Evolutionary conservation across 2,797 vertebrate species (phyloP).

Genomic region (Hapalemur alaotrensis): DNA sequence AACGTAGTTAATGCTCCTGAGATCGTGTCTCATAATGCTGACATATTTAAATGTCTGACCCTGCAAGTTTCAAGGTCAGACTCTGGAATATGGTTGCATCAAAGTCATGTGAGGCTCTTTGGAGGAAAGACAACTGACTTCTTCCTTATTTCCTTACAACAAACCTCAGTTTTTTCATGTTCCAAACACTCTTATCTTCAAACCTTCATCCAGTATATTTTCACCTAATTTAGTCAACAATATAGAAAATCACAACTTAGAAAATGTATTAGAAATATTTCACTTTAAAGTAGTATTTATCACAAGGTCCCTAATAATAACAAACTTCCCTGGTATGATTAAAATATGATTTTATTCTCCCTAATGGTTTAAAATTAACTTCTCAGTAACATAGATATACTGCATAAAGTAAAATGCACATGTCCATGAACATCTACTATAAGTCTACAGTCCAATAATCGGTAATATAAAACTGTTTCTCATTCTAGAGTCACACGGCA

Average conservation of each 20-base stretch:
- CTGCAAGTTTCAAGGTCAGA: background rate
- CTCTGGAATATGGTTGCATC: background rate
- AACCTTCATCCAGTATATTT: background rate
- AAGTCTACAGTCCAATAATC: background rate
- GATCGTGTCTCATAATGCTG: background rate
- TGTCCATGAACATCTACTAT: background rate
- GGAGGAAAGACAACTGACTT: background rate
- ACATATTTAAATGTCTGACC: slow-evolving; percentile 10
- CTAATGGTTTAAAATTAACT: slow-evolving; percentile 45
- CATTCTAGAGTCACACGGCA: background rate
- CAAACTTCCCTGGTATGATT: background rate
- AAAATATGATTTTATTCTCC: slow-evolving; percentile 50
- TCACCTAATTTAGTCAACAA: slow-evolving; percentile 21
- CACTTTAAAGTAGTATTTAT: slow-evolving; percentile 45
- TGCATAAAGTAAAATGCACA: background rate
- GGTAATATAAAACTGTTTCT: background rate
- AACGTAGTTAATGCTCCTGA: background rate
- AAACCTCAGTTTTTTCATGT: background rate
- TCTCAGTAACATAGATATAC: background rate
- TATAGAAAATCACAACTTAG: slow-evolving; percentile 43
- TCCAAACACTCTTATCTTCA: background rate
- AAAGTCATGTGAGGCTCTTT: background rate
- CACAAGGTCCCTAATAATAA: slow-evolving; percentile 50
- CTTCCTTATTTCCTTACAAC: background rate
- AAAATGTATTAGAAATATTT: slow-evolving; percentile 55